Percentiles rank a stretch among this genome's conserved stretches.
Evolutionary conservation across 1,140 invertebrate species (phyloP).

Genomic region (Conus betulinus): DNA sequence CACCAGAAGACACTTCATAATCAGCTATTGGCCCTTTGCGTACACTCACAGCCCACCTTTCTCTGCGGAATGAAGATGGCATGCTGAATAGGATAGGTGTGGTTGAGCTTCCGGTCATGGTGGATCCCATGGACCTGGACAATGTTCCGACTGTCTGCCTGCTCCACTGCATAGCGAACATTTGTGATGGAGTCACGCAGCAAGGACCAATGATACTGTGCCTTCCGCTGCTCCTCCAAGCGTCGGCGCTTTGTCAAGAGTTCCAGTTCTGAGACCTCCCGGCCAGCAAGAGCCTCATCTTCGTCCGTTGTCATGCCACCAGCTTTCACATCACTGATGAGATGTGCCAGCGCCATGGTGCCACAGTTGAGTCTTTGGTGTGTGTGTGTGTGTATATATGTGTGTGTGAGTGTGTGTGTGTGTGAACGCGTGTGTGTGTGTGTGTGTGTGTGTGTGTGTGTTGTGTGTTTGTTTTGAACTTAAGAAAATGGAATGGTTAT

Average conservation of each 20-base stretch:
- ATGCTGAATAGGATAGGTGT: conserved; percentile 56
- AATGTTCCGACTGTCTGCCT: conserved; percentile 62
- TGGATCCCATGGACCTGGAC: conserved; percentile 70
- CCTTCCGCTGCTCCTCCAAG: conserved; percentile 57
- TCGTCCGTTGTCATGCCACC: neutral
- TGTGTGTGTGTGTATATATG: neutral
- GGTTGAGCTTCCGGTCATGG: conserved; percentile 67
- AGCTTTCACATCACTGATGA: conserved; percentile 13
- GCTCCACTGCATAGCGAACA: conserved; percentile 52
- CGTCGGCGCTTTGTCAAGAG: conserved; percentile 56
- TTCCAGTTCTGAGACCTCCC: conserved; percentile 49
- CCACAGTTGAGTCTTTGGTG: neutral
- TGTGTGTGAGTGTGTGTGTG: neutral
- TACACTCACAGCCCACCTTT: conserved; percentile 55
- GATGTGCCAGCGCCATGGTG: conserved; percentile 14
- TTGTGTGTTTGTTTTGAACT: neutral
- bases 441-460: neutral
- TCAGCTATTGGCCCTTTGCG: neutral
- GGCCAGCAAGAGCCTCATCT: neutral
- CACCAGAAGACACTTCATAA: neutral
- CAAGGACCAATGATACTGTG: conserved; percentile 62
- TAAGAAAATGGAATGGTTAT: neutral
- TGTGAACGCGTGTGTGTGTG: neutral
- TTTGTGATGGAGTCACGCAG: conserved; percentile 64
- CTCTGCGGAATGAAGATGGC: conserved; percentile 62